Evolutionary conservation across 2,888 invertebrate species (phyloP).

Genomic region (Macaria notata): DNA sequence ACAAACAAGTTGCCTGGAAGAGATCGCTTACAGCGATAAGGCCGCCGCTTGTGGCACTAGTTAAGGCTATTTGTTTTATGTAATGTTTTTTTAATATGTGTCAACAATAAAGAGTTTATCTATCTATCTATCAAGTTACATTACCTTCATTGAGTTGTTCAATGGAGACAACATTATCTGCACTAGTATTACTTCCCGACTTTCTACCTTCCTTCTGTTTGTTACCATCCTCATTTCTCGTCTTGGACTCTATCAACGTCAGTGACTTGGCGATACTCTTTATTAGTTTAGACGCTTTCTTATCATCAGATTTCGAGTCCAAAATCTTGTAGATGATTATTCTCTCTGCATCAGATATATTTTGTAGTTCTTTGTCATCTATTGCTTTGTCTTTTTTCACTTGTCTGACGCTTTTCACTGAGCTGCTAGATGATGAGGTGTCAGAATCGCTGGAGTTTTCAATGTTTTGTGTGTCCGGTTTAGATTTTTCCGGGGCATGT

Average conservation of each 20-base stretch:
- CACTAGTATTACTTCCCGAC: slow-evolving; percentile 25
- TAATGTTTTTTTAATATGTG: too few species aligned
- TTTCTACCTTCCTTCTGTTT: slow-evolving; percentile 21
- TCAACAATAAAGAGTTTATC: too few species aligned
- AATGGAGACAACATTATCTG: slow-evolving; percentile 40
- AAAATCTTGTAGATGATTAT: slow-evolving; percentile 73
- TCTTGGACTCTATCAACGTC: slow-evolving; percentile 35
- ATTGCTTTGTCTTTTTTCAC: slow-evolving; percentile 28
- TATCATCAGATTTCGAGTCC: slow-evolving; percentile 52
- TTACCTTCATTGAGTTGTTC: slow-evolving; percentile 59
- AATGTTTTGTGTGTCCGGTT: slow-evolving; percentile 41
- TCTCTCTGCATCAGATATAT: slow-evolving; percentile 61
- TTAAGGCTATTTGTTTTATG: too few species aligned
- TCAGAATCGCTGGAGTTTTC: slow-evolving; percentile 48
- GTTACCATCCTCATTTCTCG: slow-evolving; percentile 17
- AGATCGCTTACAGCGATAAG: too few species aligned
- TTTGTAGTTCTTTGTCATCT: slow-evolving; percentile 41
- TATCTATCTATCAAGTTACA: too few species aligned
- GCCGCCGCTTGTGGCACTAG: too few species aligned
- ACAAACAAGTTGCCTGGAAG: too few species aligned
- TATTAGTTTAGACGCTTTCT: slow-evolving; percentile 43
- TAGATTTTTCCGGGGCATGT: slow-evolving; percentile 36
- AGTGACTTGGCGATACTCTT: slow-evolving; percentile 51
- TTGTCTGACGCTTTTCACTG: slow-evolving; percentile 46
- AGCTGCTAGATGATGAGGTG: slow-evolving; percentile 54